These are phyloP conservation scores for Pangasius sanitwongsei DNA, from an alignment of 2,797 vertebrate genomes.

Conservation along the genomic window DNA sequence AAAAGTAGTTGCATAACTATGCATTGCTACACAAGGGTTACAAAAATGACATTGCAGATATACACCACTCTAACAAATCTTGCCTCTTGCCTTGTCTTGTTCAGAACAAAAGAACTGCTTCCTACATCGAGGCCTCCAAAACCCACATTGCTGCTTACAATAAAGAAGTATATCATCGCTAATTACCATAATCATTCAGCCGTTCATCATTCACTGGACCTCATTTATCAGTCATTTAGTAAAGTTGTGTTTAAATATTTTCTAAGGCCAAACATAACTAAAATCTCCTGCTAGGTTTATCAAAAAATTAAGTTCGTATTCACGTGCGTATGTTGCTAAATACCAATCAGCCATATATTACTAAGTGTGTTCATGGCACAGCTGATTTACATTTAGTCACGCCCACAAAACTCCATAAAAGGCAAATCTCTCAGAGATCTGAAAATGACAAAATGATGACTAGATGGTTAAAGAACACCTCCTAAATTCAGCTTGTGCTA, in stretches of 20 bases:
- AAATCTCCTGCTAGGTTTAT: too few species aligned
- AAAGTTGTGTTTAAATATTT: background rate
- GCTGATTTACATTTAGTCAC: background rate
- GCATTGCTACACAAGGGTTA: background rate
- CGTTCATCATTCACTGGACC: background rate
- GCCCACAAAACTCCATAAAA: background rate
- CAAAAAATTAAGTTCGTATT: background rate
- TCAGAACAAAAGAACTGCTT: slow-evolving; percentile 70
- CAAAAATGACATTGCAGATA: background rate
- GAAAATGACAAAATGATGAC: background rate
- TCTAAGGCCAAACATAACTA: background rate
- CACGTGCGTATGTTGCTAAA: background rate
- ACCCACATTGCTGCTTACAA: slow-evolving; percentile 77
- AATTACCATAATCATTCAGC: background rate
- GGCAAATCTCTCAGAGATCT: background rate
- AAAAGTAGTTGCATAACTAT: background rate
- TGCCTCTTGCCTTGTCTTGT: slow-evolving; percentile 15
- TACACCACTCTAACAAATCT: background rate
- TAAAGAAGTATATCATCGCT: slow-evolving; percentile 63
- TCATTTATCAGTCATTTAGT: background rate
- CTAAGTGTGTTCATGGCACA: background rate
- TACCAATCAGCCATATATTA: background rate
- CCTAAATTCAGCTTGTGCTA: background rate
- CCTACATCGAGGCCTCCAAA: slow-evolving; percentile 82
- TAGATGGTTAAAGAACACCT: background rate